Percentiles rank a stretch among this genome's conserved stretches.
Evolutionary conservation across 2,888 invertebrate species (phyloP).

Genomic region (Pandemis cinnamomeana): DNA sequence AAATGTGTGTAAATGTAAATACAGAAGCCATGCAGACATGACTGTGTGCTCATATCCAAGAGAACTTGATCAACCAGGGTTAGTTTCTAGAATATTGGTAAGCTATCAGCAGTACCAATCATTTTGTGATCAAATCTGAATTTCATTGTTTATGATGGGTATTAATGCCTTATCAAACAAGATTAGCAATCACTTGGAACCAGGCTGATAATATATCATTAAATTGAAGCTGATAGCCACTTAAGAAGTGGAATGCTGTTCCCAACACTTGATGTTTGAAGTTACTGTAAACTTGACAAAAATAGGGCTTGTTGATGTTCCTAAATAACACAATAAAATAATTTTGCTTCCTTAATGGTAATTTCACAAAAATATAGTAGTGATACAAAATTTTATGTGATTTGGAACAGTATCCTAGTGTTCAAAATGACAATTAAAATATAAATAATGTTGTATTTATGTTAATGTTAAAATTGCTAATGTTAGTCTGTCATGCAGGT

Average conservation of each 20-base stretch:
- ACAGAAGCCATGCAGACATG: neutral
- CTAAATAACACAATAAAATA: no score
- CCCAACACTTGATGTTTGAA: neutral
- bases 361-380: no score
- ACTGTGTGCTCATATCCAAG: no score
- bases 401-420: no score
- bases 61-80: neutral
- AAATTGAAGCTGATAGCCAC: neutral
- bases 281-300: neutral
- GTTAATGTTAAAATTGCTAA: no score
- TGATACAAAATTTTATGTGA: no score
- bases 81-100: neutral
- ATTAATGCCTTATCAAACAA: slow-evolving; percentile 21
- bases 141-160: slow-evolving; percentile 5
- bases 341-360: no score
- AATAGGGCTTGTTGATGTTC: neutral
- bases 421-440: no score
- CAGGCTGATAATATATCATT: slow-evolving; percentile 21
- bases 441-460: no score
- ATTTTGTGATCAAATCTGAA: slow-evolving; percentile 1
- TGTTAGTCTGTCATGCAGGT: no score
- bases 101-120: neutral
- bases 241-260: neutral
- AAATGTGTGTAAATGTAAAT: neutral
- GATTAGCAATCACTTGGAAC: slow-evolving; percentile 24